A percentile compares a stretch with the other conserved stretches of the same genome.
Conservation (phyloP, 2,888 invertebrate species). For the Loripinus fragilis region DNA sequence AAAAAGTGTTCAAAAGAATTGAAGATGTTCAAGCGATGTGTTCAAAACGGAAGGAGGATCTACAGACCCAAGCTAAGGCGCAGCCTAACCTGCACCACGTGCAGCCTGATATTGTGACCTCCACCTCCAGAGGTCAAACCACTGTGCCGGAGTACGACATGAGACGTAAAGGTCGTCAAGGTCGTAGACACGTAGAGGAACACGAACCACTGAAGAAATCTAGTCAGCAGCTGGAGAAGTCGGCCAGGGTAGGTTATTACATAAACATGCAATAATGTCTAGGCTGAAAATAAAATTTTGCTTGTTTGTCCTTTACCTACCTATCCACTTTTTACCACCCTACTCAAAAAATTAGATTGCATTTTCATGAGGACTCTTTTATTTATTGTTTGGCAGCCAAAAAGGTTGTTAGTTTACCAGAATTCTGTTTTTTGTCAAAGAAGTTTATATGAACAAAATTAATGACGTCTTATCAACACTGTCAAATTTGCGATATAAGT, state of each 20-base stretch:
- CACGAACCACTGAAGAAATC: slow-evolving; percentile 45
- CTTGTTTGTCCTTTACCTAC: no score
- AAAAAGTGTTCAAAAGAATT: slow-evolving; percentile 94
- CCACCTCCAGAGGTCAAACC: slow-evolving; percentile 60
- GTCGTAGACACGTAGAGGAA: slow-evolving; percentile 33
- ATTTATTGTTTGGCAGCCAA: no score
- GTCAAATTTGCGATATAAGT: no score
- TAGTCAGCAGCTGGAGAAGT: slow-evolving; percentile 60
- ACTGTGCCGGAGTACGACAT: slow-evolving; percentile 64
- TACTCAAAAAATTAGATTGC: no score
- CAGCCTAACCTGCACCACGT: slow-evolving; percentile 53
- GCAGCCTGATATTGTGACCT: slow-evolving; percentile 52
- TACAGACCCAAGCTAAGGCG: slow-evolving; percentile 89
- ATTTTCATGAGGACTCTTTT: no score
- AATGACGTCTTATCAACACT: no score
- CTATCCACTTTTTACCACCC: no score
- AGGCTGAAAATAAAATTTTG: no score
- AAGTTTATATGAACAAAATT: no score
- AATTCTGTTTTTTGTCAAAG: no score
- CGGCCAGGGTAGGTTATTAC: slow-evolving; percentile 68
- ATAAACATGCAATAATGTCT: no score
- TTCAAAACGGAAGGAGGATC: slow-evolving; percentile 90
- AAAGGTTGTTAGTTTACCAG: no score
- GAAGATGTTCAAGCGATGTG: slow-evolving; percentile 98
- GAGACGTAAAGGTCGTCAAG: slow-evolving; percentile 52